Conservation (phyloP, 92 coral and sea anemone genomes). For the Metridium senile region DNA sequence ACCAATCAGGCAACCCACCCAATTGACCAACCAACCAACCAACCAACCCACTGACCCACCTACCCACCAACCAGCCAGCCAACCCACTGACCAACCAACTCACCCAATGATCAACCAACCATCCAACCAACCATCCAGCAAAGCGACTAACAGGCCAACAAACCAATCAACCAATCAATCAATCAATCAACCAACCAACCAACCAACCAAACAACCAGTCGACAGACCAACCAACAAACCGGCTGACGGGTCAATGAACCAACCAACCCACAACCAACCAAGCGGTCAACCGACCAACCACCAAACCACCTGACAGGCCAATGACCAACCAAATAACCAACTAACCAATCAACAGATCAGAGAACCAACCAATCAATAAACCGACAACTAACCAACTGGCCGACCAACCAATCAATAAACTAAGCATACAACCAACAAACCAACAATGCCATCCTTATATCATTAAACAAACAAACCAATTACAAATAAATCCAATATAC, state of each 20-base stretch:
- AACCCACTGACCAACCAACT: background rate
- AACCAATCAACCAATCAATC: background rate
- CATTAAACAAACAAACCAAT: too few species aligned
- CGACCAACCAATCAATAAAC: too few species aligned
- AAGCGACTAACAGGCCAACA: background rate
- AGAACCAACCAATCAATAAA: too few species aligned
- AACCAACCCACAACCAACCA: background rate
- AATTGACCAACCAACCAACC: background rate
- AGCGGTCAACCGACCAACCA: background rate
- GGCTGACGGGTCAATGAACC: background rate
- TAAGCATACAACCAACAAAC: too few species aligned
- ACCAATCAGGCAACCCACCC: background rate
- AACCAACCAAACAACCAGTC: background rate
- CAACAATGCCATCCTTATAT: too few species aligned
- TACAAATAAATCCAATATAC: too few species aligned
- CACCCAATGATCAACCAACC: constrained; percentile 3
- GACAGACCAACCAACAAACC: background rate
- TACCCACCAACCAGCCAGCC: background rate
- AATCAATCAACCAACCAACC: background rate
- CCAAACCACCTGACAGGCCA: background rate
- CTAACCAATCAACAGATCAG: background rate
- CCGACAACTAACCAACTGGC: background rate
- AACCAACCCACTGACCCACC: background rate
- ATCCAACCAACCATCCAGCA: background rate
- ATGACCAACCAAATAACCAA: constrained; percentile 7